Evolutionary conservation across 2,888 invertebrate species (phyloP).

Genomic region (Ichneumoninae sp.): DNA sequence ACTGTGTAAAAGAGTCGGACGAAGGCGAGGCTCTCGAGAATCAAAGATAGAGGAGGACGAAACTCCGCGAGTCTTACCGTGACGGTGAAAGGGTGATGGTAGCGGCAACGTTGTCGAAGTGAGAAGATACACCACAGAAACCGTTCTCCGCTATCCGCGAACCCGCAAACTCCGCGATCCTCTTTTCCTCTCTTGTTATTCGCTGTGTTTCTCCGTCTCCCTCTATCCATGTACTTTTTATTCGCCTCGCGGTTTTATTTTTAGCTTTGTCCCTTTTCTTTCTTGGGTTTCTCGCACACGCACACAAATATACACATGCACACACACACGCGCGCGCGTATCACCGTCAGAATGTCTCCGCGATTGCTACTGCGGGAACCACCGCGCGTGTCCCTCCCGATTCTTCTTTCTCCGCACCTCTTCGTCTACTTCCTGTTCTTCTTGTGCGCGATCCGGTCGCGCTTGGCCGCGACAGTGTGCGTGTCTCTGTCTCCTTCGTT

Average conservation of each 20-base stretch:
- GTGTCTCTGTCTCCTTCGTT: slow-evolving; percentile 33
- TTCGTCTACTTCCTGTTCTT: slow-evolving; percentile 72
- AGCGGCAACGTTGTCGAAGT: slow-evolving; percentile 59
- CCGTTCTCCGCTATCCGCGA: slow-evolving; percentile 57
- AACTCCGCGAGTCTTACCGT: slow-evolving; percentile 26
- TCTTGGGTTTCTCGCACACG: slow-evolving; percentile 8
- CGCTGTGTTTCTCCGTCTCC: slow-evolving; percentile 54
- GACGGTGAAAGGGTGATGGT: slow-evolving; percentile 43
- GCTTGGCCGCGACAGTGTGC: slow-evolving; percentile 47
- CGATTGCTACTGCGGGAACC: slow-evolving; percentile 49
- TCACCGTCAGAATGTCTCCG: slow-evolving; percentile 50
- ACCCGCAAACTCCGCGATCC: slow-evolving; percentile 55
- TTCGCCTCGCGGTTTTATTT: slow-evolving; percentile 33
- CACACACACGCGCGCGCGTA: slow-evolving; percentile 40
- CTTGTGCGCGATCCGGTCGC: slow-evolving; percentile 55
- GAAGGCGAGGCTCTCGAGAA: slow-evolving; percentile 37
- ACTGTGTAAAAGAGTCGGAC: slow-evolving; percentile 53
- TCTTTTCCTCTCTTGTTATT: slow-evolving; percentile 72
- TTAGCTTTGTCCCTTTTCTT: slow-evolving; percentile 39
- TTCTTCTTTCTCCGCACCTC: slow-evolving; percentile 66
- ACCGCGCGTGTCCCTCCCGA: slow-evolving; percentile 58
- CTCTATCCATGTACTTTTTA: slow-evolving; percentile 50
- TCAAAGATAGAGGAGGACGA: slow-evolving; percentile 49
- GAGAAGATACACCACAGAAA: slow-evolving; percentile 59
- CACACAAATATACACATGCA: background rate